Evolutionary conservation across 2,797 vertebrate genomes (phyloP), one percentile per base, ranked within the genome.

Genomic region (Miopithecus talapoin): DNA sequence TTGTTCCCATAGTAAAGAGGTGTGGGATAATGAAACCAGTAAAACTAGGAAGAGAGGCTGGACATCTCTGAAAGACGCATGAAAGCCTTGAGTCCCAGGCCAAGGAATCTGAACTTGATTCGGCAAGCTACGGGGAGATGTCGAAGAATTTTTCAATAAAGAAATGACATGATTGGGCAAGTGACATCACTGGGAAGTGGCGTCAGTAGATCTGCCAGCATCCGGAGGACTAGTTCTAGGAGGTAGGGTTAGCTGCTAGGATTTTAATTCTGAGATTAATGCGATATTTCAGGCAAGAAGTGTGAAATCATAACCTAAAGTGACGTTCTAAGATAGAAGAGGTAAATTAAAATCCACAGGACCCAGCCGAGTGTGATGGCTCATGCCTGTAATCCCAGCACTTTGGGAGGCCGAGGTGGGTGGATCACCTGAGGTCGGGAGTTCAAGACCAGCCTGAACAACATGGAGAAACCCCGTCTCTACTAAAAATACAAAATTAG

Each of bases 221-320:
- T 50, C 85, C 46, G 81, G 70, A 93, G 59, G 76, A 64, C 46
- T 14, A 75, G 28, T 68, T 79, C 53, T 59, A 61, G 16, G 26
- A 84, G n/a, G n/a, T 9, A 41, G 79, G 39, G 8, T 28, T 39
- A 33, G 28, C 90, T 85, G 64, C 61, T 79, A 95, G 74, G 57
- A 68, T 90, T 81, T 96, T 97, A 95, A 92, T 92, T 70, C 39
- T 33, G 33, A 78, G 12, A 75, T 64, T 57, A 85, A 72, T 89
- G 61, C 22, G 59, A 14, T 68, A 80, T 76, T 90, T 94, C 80
- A 87, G 81, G 64, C 39, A 92, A 57, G 68, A 72, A 30, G 39
- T 39, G 19, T 80, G 76, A 93, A 57, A 89, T 85, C 13, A 11
- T 64, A 53, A 87, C 39, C 59, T 80, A 72, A 59, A 75, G 39